Evolutionary conservation across 2,113 vertebrate genomes (phyloP), one percentile per base, ranked within the genome.

Genomic region (Thunnus thynnus): DNA sequence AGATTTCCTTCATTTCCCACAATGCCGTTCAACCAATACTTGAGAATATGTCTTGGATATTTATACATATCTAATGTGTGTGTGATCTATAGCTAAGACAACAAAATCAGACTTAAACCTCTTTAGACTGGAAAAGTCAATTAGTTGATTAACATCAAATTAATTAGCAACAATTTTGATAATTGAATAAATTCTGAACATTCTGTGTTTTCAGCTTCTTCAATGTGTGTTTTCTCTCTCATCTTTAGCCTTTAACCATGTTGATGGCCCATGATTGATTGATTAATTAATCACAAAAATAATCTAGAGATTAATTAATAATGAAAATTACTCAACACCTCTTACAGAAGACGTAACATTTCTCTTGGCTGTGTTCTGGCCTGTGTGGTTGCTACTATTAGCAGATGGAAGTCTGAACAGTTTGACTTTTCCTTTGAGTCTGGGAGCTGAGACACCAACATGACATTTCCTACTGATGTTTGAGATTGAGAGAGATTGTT

Each of bases 391-490:
- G 10, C 16, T 18, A 18, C 3, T 55, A 3, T 51, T 13, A 13
- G 25, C 9, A 54, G n/a, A 56, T 1, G 0, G 10, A 25, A 8
- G 13, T 5, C n/a, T 69, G 46, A 41, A n/a, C 51, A 25, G 68
- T n/a, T 25, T 32, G 41, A 50, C 22, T 55, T 36, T 22, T 62
- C 22, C 63, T 68, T 70, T 74, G 52, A 56, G 80, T 64, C 25
- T 14, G 3, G 41, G 6, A 18, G 16, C 68, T 10, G 62, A 57
- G 51, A 69, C 78, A 13, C 58, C 22, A 25, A 17, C 72, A 51
- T 47, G 72, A 88, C 75, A 78, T 86, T 75, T 77, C 57, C 74
- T 2, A 57, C 55, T 61, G 74, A 79, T 67, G 61, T 68, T 78
- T 72, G 14, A 30, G n/a, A 62, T 22, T 22, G 22, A 22, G 22